A percentile compares a stretch with the other conserved stretches of the same genome.
phyloP scores from a whole-genome alignment of 2,888 invertebrate species.

The Heliconius cydno region DNA sequence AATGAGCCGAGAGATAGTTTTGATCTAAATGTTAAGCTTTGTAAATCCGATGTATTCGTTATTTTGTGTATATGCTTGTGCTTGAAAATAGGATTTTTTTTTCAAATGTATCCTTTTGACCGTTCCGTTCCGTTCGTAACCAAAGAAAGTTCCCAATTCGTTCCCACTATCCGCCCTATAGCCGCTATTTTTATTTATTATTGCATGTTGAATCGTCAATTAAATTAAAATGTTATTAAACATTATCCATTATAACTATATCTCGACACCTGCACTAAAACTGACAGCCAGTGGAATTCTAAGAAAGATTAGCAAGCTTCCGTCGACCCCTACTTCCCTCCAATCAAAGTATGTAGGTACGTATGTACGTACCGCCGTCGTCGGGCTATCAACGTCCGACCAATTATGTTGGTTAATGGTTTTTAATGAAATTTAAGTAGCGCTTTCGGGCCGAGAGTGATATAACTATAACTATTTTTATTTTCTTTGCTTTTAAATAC shows the following conservation, averaged over 20 bases:
- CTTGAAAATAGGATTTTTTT: too few species aligned
- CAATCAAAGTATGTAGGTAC: slow-evolving; percentile 32
- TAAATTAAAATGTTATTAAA: neutral
- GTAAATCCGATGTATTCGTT: neutral
- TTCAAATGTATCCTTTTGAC: too few species aligned
- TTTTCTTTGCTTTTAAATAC: neutral
- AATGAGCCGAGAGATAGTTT: slow-evolving; percentile 5
- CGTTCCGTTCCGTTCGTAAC: neutral
- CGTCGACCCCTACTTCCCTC: slow-evolving; percentile 26
- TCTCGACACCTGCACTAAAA: neutral
- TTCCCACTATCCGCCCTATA: too few species aligned
- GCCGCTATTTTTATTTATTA: too few species aligned
- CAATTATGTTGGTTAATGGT: slow-evolving; percentile 43
- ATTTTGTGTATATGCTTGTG: neutral
- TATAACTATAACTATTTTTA: neutral
- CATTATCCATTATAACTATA: neutral
- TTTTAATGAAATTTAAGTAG: slow-evolving; percentile 6
- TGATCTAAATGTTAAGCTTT: slow-evolving; percentile 2
- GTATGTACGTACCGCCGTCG: slow-evolving; percentile 15
- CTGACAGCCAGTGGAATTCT: slow-evolving; percentile 2
- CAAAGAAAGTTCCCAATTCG: too few species aligned
- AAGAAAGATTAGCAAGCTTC: slow-evolving; percentile 36
- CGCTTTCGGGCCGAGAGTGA: neutral
- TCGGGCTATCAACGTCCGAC: slow-evolving; percentile 45
- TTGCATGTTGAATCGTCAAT: neutral